Percentiles rank a stretch among this genome's conserved stretches.
These are phyloP conservation scores for Dione vanillae DNA, from an alignment of 2,888 invertebrate species.

Conservation along the genomic window DNA sequence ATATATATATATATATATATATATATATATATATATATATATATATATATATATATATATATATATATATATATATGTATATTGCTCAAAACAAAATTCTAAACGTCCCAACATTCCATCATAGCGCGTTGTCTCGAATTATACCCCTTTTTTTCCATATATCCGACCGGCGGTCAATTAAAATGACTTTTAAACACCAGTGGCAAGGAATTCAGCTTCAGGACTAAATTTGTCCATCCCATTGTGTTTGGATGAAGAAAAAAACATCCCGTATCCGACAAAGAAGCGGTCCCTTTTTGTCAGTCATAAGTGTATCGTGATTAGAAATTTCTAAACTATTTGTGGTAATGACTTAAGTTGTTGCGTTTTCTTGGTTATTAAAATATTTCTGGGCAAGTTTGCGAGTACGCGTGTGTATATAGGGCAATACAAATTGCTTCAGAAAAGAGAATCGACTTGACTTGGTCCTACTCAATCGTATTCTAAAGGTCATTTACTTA, in stretches of 20 bases:
- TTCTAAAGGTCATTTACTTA: too few species aligned
- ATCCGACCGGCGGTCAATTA: conserved; percentile 73
- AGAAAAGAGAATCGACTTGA: too few species aligned
- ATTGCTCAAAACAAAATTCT: conserved; percentile 22
- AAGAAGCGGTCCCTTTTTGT: conserved; percentile 74
- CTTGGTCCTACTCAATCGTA: too few species aligned
- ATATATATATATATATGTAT: too few species aligned
- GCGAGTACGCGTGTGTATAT: too few species aligned
- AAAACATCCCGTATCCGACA: conserved; percentile 70
- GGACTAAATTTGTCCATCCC: conserved; percentile 74
- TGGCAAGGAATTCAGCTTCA: conserved; percentile 65
- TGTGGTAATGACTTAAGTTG: conserved; percentile 69
- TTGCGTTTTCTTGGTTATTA: background rate
- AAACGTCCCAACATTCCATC: conserved; percentile 67
- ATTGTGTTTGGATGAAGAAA: conserved; percentile 71
- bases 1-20: too few species aligned
- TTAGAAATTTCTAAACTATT: conserved; percentile 68
- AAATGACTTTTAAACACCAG: conserved; percentile 80
- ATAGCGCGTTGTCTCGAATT: conserved; percentile 64
- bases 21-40: too few species aligned
- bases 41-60: too few species aligned
- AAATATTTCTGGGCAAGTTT: background rate
- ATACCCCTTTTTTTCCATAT: conserved; percentile 63
- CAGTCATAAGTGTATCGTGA: conserved; percentile 73
- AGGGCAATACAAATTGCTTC: too few species aligned